A percentile compares a stretch with the other conserved stretches of the same genome.
Evolutionary conservation across 1,140 invertebrate species (phyloP).

Genomic region (Rhyzopertha dominica): DNA sequence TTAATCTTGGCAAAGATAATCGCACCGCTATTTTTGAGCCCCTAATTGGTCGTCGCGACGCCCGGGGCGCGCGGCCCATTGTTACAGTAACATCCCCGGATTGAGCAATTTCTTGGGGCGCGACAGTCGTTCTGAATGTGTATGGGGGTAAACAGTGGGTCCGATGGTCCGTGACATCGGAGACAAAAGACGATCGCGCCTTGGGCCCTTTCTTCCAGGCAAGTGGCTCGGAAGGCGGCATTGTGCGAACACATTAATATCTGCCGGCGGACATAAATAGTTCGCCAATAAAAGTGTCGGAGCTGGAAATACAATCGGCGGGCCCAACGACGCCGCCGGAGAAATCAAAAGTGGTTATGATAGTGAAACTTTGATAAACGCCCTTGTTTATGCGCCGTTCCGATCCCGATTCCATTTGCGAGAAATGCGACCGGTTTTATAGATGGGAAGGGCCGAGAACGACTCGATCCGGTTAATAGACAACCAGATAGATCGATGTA

Average conservation of each 20-base stretch:
- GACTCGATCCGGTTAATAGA: too few relatives aligned
- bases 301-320: constrained; percentile 3
- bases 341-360: constrained; percentile 30
- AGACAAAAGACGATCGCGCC: constrained; percentile 12
- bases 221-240: constrained; percentile 2
- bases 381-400: constrained; percentile 26
- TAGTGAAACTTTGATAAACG: constrained; percentile 34
- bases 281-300: constrained; percentile 6
- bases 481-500: too few relatives aligned
- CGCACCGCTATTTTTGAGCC: too few relatives aligned
- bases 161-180: constrained; percentile 9
- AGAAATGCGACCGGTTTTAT: too few relatives aligned
- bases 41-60: too few relatives aligned
- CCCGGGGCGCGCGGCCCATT: too few relatives aligned
- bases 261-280: constrained; percentile 4
- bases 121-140: constrained; percentile 3
- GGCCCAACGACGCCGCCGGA: neutral
- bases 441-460: too few relatives aligned
- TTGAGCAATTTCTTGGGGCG: too few relatives aligned
- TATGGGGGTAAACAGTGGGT: constrained; percentile 5
- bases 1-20: too few relatives aligned
- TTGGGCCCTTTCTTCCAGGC: neutral
- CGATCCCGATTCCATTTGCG: too few relatives aligned
- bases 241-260: constrained; percentile 6
- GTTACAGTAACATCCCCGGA: too few relatives aligned